Conservation (phyloP, 37 sponge, comb jelly and placozoan species). For the Haliclona indistincta region DNA sequence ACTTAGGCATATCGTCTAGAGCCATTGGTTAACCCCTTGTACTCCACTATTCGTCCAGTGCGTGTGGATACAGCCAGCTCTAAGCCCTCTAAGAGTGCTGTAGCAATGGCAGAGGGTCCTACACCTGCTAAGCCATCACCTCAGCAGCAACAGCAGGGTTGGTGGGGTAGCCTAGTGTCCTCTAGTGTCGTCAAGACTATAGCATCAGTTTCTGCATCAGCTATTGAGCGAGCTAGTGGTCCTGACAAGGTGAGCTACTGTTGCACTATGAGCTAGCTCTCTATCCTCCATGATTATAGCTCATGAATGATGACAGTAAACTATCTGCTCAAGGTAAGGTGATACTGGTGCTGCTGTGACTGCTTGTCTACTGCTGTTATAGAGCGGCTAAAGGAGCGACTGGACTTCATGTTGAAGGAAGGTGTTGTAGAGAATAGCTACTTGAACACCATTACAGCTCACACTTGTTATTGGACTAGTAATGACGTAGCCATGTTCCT, state of each 20-base stretch:
- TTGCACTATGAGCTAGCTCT: not conserved
- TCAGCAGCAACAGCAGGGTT: conserved; percentile 14
- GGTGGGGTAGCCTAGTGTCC: not conserved
- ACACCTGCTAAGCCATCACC: not conserved
- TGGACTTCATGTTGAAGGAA: conserved; percentile 81
- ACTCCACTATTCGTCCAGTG: conserved; percentile 69
- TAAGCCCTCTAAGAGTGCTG: conserved; percentile 53
- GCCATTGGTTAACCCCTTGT: conserved; percentile 76
- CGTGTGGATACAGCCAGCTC: conserved; percentile 65
- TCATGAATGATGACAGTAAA: conserved; percentile 46
- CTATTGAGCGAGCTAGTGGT: not conserved
- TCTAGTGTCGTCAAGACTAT: not conserved
- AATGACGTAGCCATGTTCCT: conserved; percentile 70
- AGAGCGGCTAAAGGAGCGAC: conserved; percentile 69
- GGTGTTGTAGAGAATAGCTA: conserved; percentile 72
- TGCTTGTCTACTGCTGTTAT: not conserved
- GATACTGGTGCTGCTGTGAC: not conserved
- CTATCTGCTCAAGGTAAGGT: conserved; percentile 25
- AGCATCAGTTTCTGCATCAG: not conserved
- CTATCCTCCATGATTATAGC: conserved; percentile 26
- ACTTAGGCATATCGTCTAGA: conserved; percentile 84
- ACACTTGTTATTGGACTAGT: conserved; percentile 79
- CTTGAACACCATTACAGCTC: conserved; percentile 80
- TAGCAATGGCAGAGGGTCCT: conserved; percentile 62
- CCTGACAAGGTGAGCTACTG: conserved; percentile 27